These are phyloP conservation scores for Pseudochaenichthys georgianus DNA, from an alignment of 2,797 vertebrate genomes.

Conservation along the genomic window DNA sequence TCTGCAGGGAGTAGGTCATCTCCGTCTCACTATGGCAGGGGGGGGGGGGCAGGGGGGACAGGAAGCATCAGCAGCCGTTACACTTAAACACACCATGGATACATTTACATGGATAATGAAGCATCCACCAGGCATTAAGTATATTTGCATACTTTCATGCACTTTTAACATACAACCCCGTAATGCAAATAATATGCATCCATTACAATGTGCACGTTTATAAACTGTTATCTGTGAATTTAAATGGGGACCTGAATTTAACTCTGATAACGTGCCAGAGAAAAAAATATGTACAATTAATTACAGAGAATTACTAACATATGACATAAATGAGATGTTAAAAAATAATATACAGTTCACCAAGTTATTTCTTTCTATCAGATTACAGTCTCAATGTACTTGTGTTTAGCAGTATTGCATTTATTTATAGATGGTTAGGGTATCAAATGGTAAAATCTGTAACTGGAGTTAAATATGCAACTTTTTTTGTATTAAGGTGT, in stretches of 20 bases:
- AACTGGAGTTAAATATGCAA: not conserved
- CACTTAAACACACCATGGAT: not conserved
- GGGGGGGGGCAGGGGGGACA: not conserved
- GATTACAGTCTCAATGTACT: too few species aligned
- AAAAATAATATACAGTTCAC: not conserved
- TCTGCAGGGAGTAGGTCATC: conserved; percentile 91
- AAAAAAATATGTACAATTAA: too few species aligned
- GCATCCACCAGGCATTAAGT: not conserved
- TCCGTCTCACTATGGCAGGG: conserved; percentile 87
- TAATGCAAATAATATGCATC: conserved; percentile 1
- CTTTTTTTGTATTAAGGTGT: not conserved
- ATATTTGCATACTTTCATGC: not conserved
- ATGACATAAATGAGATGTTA: not conserved
- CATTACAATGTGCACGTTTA: not conserved
- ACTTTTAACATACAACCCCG: not conserved
- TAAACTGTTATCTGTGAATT: not conserved
- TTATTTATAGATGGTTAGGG: not conserved
- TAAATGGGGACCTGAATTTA: not conserved
- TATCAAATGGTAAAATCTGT: not conserved
- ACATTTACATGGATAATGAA: not conserved
- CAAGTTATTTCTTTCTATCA: not conserved
- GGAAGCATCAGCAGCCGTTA: conserved; percentile 1
- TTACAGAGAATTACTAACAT: too few species aligned
- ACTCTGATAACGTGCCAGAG: too few species aligned
- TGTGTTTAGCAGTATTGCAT: not conserved